phyloP scores from a whole-genome alignment of 1,140 invertebrate species.

The Papilio polytes region DNA sequence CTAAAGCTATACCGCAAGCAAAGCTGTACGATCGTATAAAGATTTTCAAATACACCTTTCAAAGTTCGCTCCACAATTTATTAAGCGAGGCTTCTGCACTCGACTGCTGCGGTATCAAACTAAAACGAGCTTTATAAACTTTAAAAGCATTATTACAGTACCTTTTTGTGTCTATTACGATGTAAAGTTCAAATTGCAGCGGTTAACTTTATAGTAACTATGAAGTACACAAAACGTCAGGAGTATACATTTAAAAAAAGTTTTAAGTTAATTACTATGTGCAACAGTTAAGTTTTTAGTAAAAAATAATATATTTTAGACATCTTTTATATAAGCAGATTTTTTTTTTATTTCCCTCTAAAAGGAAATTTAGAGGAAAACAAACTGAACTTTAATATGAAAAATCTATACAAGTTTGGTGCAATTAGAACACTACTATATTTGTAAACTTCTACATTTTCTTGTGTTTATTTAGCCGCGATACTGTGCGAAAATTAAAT shows the following conservation, averaged over 20 bases:
- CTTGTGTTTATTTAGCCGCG: background rate
- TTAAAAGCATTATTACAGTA: slow-evolving; percentile 16
- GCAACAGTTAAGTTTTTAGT: no score
- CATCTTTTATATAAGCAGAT: no score
- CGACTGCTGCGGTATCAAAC: slow-evolving; percentile 42
- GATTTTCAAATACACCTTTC: slow-evolving; percentile 43
- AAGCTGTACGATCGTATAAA: slow-evolving; percentile 50
- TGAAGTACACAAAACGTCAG: background rate
- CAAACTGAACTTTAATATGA: no score
- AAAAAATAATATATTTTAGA: no score
- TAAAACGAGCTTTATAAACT: slow-evolving; percentile 16
- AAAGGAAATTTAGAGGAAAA: no score
- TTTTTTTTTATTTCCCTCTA: no score
- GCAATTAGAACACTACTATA: no score
- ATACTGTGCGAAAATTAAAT: no score
- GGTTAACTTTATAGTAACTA: background rate
- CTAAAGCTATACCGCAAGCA: slow-evolving; percentile 45
- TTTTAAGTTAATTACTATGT: no score
- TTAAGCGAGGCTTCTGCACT: slow-evolving; percentile 51
- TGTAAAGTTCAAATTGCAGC: background rate
- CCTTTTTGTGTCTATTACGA: slow-evolving; percentile 3
- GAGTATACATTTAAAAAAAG: background rate
- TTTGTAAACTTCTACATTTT: background rate
- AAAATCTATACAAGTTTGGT: no score
- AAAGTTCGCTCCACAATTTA: slow-evolving; percentile 54